Conservation (phyloP, 2,888 invertebrate genomes). For the Eupsilia transversa region DNA sequence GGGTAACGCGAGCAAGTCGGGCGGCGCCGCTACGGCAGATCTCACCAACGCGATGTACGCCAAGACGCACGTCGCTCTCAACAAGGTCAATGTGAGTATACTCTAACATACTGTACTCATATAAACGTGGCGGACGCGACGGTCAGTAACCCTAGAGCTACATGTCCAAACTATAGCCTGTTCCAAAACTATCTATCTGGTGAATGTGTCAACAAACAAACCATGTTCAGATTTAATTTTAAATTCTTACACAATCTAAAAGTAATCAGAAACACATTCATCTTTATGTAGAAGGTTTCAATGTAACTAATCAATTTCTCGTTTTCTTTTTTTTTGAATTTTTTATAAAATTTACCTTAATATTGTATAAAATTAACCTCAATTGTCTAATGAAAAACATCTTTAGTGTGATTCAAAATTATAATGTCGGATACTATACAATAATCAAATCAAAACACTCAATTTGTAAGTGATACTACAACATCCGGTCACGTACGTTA, state of each 20-base stretch:
- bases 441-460: not conserved
- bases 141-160: not conserved
- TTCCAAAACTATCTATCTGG: not conserved
- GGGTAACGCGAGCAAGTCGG: conserved; percentile 77
- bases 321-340: too few relatives aligned
- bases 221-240: not conserved
- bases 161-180: not conserved
- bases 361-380: not conserved
- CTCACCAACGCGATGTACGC: conserved; percentile 96
- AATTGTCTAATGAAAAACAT: not conserved
- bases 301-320: too few relatives aligned
- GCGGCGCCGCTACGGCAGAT: conserved; percentile 91
- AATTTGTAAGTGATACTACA: not conserved
- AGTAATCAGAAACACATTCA: not conserved
- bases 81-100: conserved; percentile 96
- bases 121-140: not conserved
- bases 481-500: not conserved
- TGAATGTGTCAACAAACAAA: not conserved
- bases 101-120: not conserved
- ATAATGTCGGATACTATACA: too few relatives aligned
- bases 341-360: too few relatives aligned
- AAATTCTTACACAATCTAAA: not conserved
- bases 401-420: not conserved
- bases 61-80: conserved; percentile 96
- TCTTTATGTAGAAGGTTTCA: not conserved